Percentiles rank a stretch among this genome's conserved stretches.
Conservation (phyloP, 2,888 invertebrate species). For the Pseudeuparius sepicola region DNA sequence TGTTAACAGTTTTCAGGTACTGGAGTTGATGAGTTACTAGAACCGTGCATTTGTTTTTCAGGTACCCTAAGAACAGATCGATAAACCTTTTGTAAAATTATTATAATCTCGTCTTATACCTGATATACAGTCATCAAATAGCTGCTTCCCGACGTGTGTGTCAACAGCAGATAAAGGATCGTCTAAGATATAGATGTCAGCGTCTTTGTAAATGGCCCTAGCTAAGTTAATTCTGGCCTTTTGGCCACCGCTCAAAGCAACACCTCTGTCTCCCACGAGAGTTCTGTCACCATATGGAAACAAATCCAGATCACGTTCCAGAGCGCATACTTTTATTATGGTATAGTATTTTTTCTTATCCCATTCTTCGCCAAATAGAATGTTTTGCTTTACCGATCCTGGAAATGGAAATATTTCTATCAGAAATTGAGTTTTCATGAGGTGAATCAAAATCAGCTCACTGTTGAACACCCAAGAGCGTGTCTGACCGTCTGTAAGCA, state of each 20-base stretch:
- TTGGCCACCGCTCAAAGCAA: constrained; percentile 71
- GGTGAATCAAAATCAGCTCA: too few species aligned
- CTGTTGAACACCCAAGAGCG: too few species aligned
- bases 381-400: constrained; percentile 64
- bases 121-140: constrained; percentile 64
- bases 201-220: constrained; percentile 65
- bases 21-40: constrained; percentile 81
- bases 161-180: constrained; percentile 76
- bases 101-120: constrained; percentile 8
- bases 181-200: constrained; percentile 67
- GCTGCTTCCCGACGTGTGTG: constrained; percentile 61
- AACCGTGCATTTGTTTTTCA: constrained; percentile 55
- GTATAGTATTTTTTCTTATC: constrained; percentile 41
- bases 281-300: constrained; percentile 64
- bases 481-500: too few species aligned
- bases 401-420: too few species aligned
- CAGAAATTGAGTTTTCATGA: too few species aligned
- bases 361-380: constrained; percentile 62
- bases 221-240: constrained; percentile 69
- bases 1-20: constrained; percentile 56
- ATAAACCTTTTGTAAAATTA: neutral
- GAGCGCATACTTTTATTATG: constrained; percentile 52
- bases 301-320: constrained; percentile 57
- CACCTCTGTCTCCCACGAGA: constrained; percentile 67
- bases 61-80: constrained; percentile 27